Percentiles rank a stretch among this genome's conserved stretches.
Conservation (phyloP, 1,140 invertebrate genomes). For the Parapsyche elsis region DNA sequence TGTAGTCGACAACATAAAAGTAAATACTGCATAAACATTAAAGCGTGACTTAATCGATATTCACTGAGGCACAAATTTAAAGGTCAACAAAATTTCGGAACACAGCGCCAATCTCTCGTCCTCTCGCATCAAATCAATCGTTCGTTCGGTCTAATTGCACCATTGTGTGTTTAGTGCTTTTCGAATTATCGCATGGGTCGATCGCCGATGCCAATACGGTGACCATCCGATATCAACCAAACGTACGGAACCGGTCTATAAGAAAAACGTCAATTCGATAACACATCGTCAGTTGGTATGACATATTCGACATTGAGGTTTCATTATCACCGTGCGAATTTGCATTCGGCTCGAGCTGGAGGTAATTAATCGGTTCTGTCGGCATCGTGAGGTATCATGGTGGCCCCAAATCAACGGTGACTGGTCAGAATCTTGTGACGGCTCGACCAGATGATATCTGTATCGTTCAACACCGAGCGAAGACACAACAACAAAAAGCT, state of each 20-base stretch:
- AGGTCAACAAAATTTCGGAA: not conserved
- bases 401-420: slow-evolving; percentile 23
- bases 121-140: not conserved
- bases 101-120: not conserved
- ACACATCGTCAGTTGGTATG: not conserved
- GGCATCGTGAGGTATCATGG: not conserved
- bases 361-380: not conserved
- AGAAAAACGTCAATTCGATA: not conserved
- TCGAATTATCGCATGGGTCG: not conserved
- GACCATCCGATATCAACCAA: not conserved
- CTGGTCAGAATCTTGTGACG: not conserved
- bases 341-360: not conserved
- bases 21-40: too few relatives aligned
- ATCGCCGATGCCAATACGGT: not conserved
- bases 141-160: not conserved
- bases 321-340: not conserved
- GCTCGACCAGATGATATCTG: slow-evolving; percentile 20
- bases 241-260: not conserved
- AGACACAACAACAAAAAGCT: slow-evolving; percentile 28
- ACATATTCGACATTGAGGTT: not conserved
- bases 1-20: too few relatives aligned
- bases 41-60: too few relatives aligned
- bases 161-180: not conserved
- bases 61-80: not conserved
- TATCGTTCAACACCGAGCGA: not conserved